These are phyloP conservation scores for Nymphalis c-album DNA, from an alignment of 2,888 invertebrate genomes.

Conservation along the genomic window DNA sequence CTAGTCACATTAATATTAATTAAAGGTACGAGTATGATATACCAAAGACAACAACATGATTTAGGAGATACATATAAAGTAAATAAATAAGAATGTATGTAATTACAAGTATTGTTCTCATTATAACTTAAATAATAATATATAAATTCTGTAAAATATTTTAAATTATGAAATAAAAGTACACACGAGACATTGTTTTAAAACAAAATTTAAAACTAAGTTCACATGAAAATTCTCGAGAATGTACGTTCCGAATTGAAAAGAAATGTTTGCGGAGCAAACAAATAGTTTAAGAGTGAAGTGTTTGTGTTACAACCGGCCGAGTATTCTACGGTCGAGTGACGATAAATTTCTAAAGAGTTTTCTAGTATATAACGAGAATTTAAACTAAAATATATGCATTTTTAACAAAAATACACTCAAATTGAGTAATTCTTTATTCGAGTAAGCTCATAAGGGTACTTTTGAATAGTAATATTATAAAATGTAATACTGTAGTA, in stretches of 20 bases:
- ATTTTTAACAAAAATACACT: not conserved
- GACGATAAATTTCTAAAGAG: not conserved
- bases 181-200: not conserved
- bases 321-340: not conserved
- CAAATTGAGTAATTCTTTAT: no score
- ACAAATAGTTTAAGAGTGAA: constrained; percentile 9
- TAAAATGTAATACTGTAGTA: no score
- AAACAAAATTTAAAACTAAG: constrained; percentile 2
- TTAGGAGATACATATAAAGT: no score
- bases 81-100: no score
- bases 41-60: no score
- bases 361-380: not conserved
- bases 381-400: not conserved
- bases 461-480: no score
- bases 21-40: no score
- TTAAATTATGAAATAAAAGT: not conserved
- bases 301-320: not conserved
- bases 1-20: no score
- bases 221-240: not conserved
- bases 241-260: constrained; percentile 1
- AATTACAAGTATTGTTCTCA: not conserved
- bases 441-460: no score
- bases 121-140: no score
- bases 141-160: no score
- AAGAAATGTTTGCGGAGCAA: constrained; percentile 7